phyloP scores from a whole-genome alignment of 2,797 vertebrate species.

The Dryobates pubescens region DNA sequence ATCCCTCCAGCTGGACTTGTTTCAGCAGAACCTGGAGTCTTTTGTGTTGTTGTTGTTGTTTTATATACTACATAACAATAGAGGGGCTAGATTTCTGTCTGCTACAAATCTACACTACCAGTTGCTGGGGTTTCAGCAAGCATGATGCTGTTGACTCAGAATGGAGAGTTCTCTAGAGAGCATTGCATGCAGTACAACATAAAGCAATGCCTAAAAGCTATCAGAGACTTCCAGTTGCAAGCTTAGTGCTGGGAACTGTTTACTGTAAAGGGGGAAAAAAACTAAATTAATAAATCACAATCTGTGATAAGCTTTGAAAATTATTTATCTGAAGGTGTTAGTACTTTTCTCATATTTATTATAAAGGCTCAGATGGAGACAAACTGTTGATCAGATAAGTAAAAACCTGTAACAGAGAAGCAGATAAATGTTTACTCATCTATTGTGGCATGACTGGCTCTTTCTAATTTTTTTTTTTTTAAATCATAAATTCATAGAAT shows the following conservation, averaged over 20 bases:
- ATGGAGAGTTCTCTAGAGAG: neutral
- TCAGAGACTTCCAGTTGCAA: neutral
- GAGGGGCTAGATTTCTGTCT: neutral
- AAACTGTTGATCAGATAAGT: neutral
- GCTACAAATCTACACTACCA: neutral
- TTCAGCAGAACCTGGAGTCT: neutral
- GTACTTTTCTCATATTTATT: neutral
- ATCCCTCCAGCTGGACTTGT: neutral
- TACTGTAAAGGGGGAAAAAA: neutral
- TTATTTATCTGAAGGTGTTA: neutral
- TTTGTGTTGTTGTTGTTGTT: neutral
- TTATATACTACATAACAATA: neutral
- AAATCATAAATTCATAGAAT: no score
- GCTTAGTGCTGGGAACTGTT: neutral
- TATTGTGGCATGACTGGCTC: neutral
- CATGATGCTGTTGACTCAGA: neutral
- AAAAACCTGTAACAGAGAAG: neutral
- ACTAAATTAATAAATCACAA: no score
- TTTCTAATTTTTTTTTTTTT: neutral
- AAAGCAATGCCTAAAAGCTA: neutral
- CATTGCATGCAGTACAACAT: neutral
- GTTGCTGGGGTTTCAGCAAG: neutral
- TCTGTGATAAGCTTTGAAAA: neutral
- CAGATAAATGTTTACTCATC: neutral
- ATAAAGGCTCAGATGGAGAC: neutral